A percentile compares a stretch with the other conserved stretches of the same genome.
Evolutionary conservation across 2,113 vertebrate genomes (phyloP).

Genomic region (Physeter macrocephalus): DNA sequence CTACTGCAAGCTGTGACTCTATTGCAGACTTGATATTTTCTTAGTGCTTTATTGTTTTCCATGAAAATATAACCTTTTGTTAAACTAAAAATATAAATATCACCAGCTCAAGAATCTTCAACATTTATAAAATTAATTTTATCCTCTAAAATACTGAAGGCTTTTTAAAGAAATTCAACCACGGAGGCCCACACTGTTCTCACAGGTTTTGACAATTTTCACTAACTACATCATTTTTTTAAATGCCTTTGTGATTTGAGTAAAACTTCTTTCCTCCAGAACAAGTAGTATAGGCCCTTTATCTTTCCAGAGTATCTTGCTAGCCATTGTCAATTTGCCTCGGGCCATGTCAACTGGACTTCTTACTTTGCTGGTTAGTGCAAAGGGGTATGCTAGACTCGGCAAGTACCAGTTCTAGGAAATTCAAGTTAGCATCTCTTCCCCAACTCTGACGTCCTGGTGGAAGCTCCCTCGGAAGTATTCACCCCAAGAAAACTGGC

Average conservation of each 20-base stretch:
- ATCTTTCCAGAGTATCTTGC: background rate
- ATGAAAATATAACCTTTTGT: background rate
- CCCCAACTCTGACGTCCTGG: background rate
- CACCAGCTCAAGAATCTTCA: background rate
- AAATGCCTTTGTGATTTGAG: background rate
- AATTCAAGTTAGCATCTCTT: background rate
- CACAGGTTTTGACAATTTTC: background rate
- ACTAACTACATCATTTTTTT: background rate
- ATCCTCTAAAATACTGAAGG: background rate
- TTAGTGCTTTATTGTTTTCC: background rate
- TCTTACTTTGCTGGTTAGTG: background rate
- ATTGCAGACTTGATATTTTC: background rate
- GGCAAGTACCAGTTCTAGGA: background rate
- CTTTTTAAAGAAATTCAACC: background rate
- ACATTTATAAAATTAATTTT: conserved; percentile 3
- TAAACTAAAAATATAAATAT: conserved; percentile 25
- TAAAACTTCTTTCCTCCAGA: background rate
- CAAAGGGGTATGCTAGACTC: background rate
- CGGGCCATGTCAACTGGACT: background rate
- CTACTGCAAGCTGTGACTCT: background rate
- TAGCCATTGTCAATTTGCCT: background rate
- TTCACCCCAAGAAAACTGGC: background rate
- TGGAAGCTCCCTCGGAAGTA: background rate
- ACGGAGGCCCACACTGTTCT: background rate
- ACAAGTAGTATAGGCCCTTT: background rate